Evolutionary conservation across 2,888 invertebrate genomes (phyloP).

Genomic region (Linyphia triangularis): DNA sequence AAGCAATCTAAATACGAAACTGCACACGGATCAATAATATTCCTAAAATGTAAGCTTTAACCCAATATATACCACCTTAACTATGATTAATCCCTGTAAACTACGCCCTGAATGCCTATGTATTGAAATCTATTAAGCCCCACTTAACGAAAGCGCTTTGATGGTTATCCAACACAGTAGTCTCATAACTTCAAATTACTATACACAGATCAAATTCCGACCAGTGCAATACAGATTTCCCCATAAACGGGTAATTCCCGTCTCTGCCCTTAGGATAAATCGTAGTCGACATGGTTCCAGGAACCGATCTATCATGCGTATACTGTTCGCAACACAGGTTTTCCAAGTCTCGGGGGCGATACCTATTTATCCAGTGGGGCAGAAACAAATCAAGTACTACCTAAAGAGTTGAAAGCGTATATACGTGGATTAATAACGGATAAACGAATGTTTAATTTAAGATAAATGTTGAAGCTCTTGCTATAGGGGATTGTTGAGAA

Average conservation of each 20-base stretch:
- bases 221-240: neutral
- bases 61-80: no score
- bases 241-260: neutral
- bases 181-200: neutral
- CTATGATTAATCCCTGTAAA: no score
- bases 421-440: neutral
- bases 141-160: neutral
- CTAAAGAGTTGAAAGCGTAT: neutral
- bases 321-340: neutral
- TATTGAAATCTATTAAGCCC: neutral
- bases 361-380: neutral
- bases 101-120: no score
- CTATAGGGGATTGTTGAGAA: neutral
- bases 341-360: neutral
- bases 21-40: no score
- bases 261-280: neutral
- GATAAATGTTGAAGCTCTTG: neutral
- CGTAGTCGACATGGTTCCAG: neutral
- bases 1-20: no score
- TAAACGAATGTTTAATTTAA: neutral
- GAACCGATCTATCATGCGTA: neutral
- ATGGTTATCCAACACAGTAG: slow-evolving; percentile 3
- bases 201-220: slow-evolving; percentile 3
- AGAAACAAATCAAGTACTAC: neutral
- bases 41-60: no score